Evolutionary conservation across 1,140 invertebrate species (phyloP).

Genomic region (Leptopilina clavipes): DNA sequence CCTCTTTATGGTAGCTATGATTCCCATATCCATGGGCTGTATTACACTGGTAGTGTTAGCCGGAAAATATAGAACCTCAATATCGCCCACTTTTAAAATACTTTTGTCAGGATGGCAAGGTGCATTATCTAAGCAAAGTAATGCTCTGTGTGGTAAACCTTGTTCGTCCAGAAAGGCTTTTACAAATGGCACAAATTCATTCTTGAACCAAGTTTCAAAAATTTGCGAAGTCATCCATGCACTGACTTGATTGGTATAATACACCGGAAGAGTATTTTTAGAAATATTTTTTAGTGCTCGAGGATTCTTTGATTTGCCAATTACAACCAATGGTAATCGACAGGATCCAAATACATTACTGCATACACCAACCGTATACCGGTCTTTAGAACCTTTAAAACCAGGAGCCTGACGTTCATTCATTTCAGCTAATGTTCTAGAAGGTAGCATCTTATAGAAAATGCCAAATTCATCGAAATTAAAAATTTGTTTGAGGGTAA

Average conservation of each 20-base stretch:
- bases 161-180: neutral
- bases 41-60: neutral
- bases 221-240: neutral
- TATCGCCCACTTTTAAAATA: neutral
- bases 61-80: neutral
- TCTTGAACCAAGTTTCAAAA: neutral
- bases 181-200: neutral
- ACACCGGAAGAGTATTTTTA: neutral
- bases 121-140: neutral
- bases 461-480: neutral
- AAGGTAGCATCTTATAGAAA: neutral
- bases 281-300: too few relatives aligned
- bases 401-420: neutral
- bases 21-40: neutral
- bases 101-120: neutral
- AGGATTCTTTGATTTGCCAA: too few relatives aligned
- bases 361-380: conserved; percentile 5
- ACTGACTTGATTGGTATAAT: neutral
- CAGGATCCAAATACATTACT: neutral
- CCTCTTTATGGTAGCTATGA: neutral
- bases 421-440: neutral
- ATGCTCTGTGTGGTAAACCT: neutral
- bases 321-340: too few relatives aligned
- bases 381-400: neutral
- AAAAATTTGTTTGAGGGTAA: neutral